These are phyloP conservation scores for Drosophila atripex DNA, from an alignment of 2,888 invertebrate species.

Conservation along the genomic window DNA sequence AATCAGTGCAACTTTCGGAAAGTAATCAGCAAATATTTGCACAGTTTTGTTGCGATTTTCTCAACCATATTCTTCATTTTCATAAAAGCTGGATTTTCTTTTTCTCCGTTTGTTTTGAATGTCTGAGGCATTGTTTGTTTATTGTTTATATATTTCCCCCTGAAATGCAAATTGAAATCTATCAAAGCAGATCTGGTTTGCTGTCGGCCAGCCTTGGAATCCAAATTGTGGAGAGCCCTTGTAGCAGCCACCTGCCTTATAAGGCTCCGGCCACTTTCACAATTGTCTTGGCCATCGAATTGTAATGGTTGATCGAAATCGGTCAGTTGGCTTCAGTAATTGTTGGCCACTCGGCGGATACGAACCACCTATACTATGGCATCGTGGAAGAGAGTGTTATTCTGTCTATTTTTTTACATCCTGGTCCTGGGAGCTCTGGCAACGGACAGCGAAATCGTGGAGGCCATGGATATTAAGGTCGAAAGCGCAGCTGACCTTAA, in stretches of 20 bases:
- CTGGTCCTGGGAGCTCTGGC: slow-evolving; percentile 17
- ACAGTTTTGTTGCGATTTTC: slow-evolving; percentile 54
- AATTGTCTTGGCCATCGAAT: slow-evolving; percentile 22
- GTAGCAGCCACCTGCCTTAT: slow-evolving; percentile 41
- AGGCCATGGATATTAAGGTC: slow-evolving; percentile 32
- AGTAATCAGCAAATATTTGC: slow-evolving; percentile 79
- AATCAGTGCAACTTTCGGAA: slow-evolving; percentile 66
- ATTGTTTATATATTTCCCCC: slow-evolving; percentile 30
- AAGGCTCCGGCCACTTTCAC: slow-evolving; percentile 62
- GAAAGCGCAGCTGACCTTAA: slow-evolving; percentile 4
- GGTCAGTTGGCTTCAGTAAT: slow-evolving; percentile 53
- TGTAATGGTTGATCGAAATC: slow-evolving; percentile 33
- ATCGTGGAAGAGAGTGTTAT: background rate
- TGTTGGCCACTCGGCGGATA: slow-evolving; percentile 9
- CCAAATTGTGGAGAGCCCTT: slow-evolving; percentile 48
- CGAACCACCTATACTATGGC: slow-evolving; percentile 17
- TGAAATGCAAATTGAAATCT: slow-evolving; percentile 23
- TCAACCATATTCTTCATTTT: slow-evolving; percentile 74
- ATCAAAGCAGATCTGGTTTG: slow-evolving; percentile 25
- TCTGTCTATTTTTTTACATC: slow-evolving; percentile 1
- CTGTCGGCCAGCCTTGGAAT: slow-evolving; percentile 50
- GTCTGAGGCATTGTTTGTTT: slow-evolving; percentile 41
- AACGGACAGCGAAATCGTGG: slow-evolving; percentile 66
- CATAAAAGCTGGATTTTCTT: slow-evolving; percentile 73
- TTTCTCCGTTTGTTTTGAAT: slow-evolving; percentile 12